phyloP scores from a whole-genome alignment of 2,797 vertebrate species.

The Alfaro cultratus region DNA sequence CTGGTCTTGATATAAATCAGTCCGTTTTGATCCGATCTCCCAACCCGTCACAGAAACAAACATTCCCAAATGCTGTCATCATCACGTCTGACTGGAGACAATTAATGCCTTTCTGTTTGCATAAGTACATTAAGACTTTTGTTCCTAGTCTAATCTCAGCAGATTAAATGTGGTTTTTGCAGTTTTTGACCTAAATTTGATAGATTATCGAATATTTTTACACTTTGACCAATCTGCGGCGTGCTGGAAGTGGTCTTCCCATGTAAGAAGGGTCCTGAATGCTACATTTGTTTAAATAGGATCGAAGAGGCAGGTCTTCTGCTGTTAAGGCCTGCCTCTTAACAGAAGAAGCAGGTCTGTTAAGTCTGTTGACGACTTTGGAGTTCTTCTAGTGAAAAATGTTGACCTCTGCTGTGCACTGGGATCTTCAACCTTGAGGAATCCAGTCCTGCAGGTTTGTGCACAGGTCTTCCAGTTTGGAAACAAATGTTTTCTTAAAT shows the following conservation, averaged over 20 bases:
- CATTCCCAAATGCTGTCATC: not conserved
- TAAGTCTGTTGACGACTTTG: not conserved
- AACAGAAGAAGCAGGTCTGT: not conserved
- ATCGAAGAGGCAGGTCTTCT: too few relatives aligned
- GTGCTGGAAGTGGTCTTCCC: not conserved
- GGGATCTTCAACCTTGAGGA: not conserved
- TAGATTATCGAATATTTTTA: not conserved
- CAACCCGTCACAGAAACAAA: not conserved
- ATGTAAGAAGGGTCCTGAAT: too few relatives aligned
- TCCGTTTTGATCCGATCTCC: not conserved
- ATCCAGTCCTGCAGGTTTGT: not conserved
- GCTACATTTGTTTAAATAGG: too few relatives aligned
- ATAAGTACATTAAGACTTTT: too few relatives aligned
- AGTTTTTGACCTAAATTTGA: not conserved
- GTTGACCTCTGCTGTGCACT: not conserved
- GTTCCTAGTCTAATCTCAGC: not conserved
- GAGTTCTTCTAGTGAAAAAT: not conserved
- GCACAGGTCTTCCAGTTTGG: not conserved
- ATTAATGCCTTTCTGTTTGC: not conserved
- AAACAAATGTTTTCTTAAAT: not conserved
- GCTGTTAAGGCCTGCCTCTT: too few relatives aligned
- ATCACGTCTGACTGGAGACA: not conserved
- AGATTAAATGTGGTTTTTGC: not conserved
- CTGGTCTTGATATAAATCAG: not conserved
- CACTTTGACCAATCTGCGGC: not conserved